phyloP scores from a whole-genome alignment of 2,797 vertebrate genomes.

The Rhabdophis nuchalis region DNA sequence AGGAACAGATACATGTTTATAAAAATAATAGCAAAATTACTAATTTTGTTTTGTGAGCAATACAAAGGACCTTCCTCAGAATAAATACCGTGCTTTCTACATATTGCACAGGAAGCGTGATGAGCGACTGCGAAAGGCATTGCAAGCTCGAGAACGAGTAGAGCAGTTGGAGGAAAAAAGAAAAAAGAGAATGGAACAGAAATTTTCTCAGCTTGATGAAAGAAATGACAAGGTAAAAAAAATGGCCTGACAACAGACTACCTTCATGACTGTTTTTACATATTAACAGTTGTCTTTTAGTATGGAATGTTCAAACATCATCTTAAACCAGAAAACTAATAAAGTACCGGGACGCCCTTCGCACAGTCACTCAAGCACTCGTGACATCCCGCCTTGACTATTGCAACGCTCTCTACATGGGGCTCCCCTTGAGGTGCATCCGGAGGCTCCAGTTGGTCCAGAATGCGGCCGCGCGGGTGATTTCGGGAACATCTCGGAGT shows the following conservation, averaged over 20 bases:
- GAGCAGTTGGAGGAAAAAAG: slow-evolving; percentile 89
- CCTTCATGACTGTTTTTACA: not conserved
- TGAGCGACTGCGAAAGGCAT: slow-evolving; percentile 83
- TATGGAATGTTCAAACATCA: not conserved
- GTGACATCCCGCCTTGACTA: too few species aligned
- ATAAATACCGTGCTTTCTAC: not conserved
- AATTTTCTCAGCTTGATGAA: slow-evolving; percentile 83
- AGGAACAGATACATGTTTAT: not conserved
- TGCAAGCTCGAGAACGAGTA: slow-evolving; percentile 85
- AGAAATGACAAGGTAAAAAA: slow-evolving; percentile 86
- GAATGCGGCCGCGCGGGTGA: too few species aligned
- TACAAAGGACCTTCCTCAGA: not conserved
- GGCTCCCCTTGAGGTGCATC: too few species aligned
- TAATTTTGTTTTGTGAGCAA: not conserved
- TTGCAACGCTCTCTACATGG: too few species aligned
- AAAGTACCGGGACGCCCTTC: too few species aligned
- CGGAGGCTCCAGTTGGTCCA: too few species aligned
- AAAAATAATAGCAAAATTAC: not conserved
- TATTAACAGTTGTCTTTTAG: not conserved
- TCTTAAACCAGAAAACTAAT: not conserved
- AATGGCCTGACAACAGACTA: not conserved
- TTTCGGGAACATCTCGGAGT: too few species aligned
- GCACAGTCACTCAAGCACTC: too few species aligned
- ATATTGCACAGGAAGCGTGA: slow-evolving; percentile 81
- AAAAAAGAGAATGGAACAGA: slow-evolving; percentile 90